Evolutionary conservation across 1,140 invertebrate genomes (phyloP).

Genomic region (Ctenoplectra terminalis): DNA sequence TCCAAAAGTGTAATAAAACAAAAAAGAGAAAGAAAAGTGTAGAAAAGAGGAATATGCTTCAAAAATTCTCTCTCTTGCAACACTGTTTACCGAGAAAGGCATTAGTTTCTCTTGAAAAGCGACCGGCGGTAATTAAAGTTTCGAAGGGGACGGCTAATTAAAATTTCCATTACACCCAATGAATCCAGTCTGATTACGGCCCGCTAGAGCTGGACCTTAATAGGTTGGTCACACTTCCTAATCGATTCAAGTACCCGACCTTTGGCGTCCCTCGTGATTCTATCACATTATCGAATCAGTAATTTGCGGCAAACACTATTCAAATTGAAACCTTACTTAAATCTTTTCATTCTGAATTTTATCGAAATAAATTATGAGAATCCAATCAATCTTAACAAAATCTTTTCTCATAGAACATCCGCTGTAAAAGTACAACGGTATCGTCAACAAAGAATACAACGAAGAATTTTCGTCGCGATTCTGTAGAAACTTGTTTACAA

Average conservation of each 20-base stretch:
- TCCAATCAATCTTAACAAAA: no score
- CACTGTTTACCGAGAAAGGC: background rate
- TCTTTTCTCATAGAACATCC: no score
- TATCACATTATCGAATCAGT: background rate
- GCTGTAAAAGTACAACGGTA: no score
- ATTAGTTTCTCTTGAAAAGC: background rate
- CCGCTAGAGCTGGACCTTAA: background rate
- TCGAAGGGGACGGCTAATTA: slow-evolving; percentile 1
- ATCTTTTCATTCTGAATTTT: no score
- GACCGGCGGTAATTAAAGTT: background rate
- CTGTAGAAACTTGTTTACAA: no score
- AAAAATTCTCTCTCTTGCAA: background rate
- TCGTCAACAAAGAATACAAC: no score
- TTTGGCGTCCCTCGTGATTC: background rate
- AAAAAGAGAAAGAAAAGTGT: background rate
- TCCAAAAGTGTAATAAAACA: background rate
- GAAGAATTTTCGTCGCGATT: no score
- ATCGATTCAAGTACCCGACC: background rate
- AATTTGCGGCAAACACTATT: no score
- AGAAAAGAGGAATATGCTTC: no score
- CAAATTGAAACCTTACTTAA: no score
- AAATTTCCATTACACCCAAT: slow-evolving; percentile 6
- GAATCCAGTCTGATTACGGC: slow-evolving; percentile 4
- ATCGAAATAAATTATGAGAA: no score
- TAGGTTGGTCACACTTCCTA: slow-evolving; percentile 9